Conservation (phyloP, 2,888 invertebrate genomes). For the Rutpela maculata region DNA sequence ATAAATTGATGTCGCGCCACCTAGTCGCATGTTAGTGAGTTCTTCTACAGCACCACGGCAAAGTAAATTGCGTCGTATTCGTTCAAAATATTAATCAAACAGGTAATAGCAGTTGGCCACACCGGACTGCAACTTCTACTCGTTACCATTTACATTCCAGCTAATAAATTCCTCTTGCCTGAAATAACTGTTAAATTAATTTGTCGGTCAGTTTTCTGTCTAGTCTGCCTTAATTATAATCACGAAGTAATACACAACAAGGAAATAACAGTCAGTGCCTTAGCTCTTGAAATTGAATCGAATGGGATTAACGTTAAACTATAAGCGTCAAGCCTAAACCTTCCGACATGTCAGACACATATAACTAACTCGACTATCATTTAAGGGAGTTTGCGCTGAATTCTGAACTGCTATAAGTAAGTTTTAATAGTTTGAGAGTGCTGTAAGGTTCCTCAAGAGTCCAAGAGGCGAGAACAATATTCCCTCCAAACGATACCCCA, state of each 20-base stretch:
- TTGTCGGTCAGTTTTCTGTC: no score
- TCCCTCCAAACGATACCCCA: slow-evolving; percentile 65
- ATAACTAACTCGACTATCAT: slow-evolving; percentile 21
- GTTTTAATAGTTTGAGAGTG: slow-evolving; percentile 52
- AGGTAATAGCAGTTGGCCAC: no score
- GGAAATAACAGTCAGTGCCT: not conserved
- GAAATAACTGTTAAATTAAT: no score
- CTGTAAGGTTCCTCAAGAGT: slow-evolving; percentile 63
- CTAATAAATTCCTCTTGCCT: no score
- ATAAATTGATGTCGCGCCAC: no score
- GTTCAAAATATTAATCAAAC: no score
- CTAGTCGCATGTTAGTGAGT: no score
- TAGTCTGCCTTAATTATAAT: not conserved
- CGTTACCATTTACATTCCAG: no score
- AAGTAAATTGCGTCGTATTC: no score
- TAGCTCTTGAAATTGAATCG: slow-evolving; percentile 7
- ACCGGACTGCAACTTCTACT: no score
- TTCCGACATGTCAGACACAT: slow-evolving; percentile 24
- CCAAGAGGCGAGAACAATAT: slow-evolving; percentile 62
- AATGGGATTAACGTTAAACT: slow-evolving; percentile 21
- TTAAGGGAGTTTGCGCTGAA: slow-evolving; percentile 30
- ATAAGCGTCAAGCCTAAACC: slow-evolving; percentile 4
- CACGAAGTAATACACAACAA: slow-evolving; percentile 5
- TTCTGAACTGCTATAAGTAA: slow-evolving; percentile 43
- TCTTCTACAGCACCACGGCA: no score